Conservation (phyloP, 2,888 invertebrate species). For the Aelia acuminata region DNA sequence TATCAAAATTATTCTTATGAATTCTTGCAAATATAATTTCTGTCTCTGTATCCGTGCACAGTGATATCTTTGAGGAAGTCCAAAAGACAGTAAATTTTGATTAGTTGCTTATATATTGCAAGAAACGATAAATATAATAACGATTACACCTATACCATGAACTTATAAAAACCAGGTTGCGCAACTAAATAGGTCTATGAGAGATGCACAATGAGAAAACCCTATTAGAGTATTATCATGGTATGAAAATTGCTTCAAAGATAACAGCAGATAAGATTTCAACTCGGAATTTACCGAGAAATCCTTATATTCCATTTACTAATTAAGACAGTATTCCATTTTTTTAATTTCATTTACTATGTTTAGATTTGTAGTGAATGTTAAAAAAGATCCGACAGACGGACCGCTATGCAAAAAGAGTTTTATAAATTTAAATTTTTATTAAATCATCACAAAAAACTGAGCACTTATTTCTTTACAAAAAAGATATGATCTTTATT, state of each 20-base stretch:
- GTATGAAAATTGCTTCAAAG: not conserved
- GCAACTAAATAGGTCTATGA: not conserved
- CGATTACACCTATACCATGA: not conserved
- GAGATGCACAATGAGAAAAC: not conserved
- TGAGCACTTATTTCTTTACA: no score
- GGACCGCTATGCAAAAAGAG: no score
- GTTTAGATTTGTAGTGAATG: no score
- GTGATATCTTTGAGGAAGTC: no score
- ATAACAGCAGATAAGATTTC: constrained; percentile 2
- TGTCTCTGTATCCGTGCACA: no score
- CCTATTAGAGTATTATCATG: not conserved
- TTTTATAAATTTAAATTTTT: no score
- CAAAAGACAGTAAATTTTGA: not conserved
- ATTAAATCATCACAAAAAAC: no score
- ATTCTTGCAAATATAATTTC: no score
- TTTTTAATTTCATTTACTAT: no score
- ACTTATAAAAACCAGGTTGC: not conserved
- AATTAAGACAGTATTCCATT: not conserved
- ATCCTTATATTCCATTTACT: not conserved
- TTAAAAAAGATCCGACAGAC: no score
- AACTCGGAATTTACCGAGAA: not conserved
- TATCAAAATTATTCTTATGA: no score
- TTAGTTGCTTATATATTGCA: not conserved
- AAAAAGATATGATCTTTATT: no score
- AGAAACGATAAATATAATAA: not conserved